Evolutionary conservation across 2,888 invertebrate genomes (phyloP).

Genomic region (Chloroclystis v-ata): DNA sequence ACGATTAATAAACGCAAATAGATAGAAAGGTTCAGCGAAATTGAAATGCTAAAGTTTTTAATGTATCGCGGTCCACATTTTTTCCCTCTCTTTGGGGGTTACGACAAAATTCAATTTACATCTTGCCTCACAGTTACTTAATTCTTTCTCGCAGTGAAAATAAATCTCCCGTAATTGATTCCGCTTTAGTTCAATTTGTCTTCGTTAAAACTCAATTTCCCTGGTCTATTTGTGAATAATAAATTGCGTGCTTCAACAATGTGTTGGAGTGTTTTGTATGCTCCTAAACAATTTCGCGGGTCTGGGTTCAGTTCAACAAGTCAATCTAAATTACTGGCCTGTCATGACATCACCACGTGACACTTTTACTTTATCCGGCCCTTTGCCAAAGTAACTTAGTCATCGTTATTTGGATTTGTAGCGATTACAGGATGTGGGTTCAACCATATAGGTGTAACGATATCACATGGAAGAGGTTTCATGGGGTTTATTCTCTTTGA

Average conservation of each 20-base stretch:
- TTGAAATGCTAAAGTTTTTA: slow-evolving; percentile 44
- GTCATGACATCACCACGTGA: slow-evolving; percentile 5
- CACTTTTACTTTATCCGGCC: slow-evolving; percentile 14
- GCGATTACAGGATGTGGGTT: too few relatives aligned
- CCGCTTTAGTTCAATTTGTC: slow-evolving; percentile 76
- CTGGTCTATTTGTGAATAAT: slow-evolving; percentile 74
- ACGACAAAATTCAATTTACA: slow-evolving; percentile 72
- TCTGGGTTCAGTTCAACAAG: slow-evolving; percentile 43
- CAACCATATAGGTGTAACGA: too few relatives aligned
- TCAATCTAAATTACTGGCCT: slow-evolving; percentile 62
- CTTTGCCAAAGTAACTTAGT: not conserved
- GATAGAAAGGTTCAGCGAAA: slow-evolving; percentile 38
- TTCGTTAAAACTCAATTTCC: slow-evolving; percentile 76
- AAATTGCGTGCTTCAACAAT: slow-evolving; percentile 67
- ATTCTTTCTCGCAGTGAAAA: slow-evolving; percentile 70
- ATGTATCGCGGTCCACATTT: slow-evolving; percentile 39
- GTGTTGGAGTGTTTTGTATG: slow-evolving; percentile 52
- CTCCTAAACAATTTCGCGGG: slow-evolving; percentile 46
- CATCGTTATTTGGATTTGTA: not conserved
- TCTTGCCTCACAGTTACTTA: slow-evolving; percentile 68
- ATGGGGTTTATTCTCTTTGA: too few relatives aligned
- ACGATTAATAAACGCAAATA: slow-evolving; percentile 26
- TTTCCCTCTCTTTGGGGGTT: slow-evolving; percentile 46
- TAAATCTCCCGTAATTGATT: slow-evolving; percentile 76
- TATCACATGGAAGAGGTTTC: not conserved